Evolutionary conservation across 2,888 invertebrate species (phyloP).

Genomic region (Stenolophus ochropezus): DNA sequence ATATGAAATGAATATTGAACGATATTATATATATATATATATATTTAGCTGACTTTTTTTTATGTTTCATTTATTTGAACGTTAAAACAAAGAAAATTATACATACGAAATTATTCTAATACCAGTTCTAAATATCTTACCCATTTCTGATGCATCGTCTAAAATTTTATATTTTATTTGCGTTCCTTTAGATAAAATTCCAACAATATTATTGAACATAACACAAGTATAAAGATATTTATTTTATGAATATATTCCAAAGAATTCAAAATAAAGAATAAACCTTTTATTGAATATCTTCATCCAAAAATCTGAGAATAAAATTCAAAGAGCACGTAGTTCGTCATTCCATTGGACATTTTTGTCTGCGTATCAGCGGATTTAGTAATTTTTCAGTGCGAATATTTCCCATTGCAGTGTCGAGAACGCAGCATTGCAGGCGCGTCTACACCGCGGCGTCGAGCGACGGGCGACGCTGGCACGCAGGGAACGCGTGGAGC

Average conservation of each 20-base stretch:
- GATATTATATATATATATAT: too few relatives aligned
- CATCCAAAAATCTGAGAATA: not conserved
- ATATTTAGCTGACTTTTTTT: too few relatives aligned
- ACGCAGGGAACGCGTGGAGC: not conserved
- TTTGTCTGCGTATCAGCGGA: not conserved
- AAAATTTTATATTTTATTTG: not conserved
- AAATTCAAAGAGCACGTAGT: conserved; percentile 25
- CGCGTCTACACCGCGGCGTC: not conserved
- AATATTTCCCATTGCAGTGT: conserved; percentile 6
- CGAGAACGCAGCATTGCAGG: not conserved
- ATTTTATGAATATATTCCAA: conserved; percentile 26
- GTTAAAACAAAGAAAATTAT: too few relatives aligned
- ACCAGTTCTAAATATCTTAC: not conserved
- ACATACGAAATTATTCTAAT: not conserved
- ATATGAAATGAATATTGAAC: too few relatives aligned
- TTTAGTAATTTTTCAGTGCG: conserved; percentile 3
- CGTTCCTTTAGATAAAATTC: not conserved
- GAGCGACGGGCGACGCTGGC: not conserved
- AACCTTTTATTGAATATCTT: conserved; percentile 26
- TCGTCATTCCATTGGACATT: conserved; percentile 17
- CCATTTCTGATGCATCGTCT: not conserved
- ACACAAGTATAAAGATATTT: not conserved
- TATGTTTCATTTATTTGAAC: too few relatives aligned
- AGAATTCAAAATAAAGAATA: not conserved
- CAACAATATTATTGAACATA: conserved; percentile 13